Evolutionary conservation across 2,113 vertebrate genomes (phyloP), one percentile per base, ranked within the genome.

Genomic region (Percopsis transmontana): DNA sequence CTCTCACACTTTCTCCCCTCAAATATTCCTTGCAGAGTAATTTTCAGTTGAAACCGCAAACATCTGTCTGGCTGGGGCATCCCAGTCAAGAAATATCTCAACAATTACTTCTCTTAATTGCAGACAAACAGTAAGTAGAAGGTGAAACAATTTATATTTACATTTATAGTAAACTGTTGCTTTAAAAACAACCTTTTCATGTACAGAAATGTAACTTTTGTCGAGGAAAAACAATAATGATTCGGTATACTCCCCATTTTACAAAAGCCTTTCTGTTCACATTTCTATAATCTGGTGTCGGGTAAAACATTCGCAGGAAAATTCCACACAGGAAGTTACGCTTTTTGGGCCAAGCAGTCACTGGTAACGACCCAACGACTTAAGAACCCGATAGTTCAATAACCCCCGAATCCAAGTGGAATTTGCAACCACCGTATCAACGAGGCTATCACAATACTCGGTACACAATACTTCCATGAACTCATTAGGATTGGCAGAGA

Each of bases 1-100:
- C 79, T 73, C 5, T 0, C 16, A 20, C 51, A 18, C 47, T 64
- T 65, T 60, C 20, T 59, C 39, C 48, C 8, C 19, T 51, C 16
- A 1, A 19, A 60, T 60, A 83, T 79, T 76, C 62, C 83, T 77
- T 13, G 0, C 55, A 55, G 67, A 66, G 82, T 74, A 76, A 81
- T 82, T 80, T 77, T 90, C 80, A 87, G 72, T 2, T 62, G 52
- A 82, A 90, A 88, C 82, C 52, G 79, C 18, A 76, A 88, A 86
- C 89, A 90, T 88, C 87, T 91, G 86, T 74, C 80, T 80, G 61
- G 79, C 70, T 8, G 50, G 47, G 64, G 70, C 3, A 8, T 54
- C 18, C 77, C 60, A 39, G 74, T 66, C 58, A 33, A 70, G 83
- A 63, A 78, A 71, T 72, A 75, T 62, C 65, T 44, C 58, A 21